These are phyloP conservation scores for Triops longicaudatus DNA, from an alignment of 1,140 invertebrate species.

Conservation along the genomic window DNA sequence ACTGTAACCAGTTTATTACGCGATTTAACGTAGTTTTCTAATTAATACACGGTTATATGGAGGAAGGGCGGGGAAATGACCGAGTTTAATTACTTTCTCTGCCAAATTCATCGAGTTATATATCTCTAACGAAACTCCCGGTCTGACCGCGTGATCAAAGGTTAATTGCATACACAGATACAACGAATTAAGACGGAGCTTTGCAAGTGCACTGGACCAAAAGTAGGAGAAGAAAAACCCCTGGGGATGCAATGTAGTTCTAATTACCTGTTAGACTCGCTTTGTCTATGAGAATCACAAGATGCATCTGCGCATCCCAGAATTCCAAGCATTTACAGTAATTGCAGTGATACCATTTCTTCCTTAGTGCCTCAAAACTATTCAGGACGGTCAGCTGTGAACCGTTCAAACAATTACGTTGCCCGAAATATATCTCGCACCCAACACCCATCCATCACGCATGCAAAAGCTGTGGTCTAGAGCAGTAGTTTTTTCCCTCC, in stretches of 20 bases:
- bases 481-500: neutral
- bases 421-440: neutral
- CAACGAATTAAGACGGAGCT: no score
- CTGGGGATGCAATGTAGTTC: neutral
- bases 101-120: no score
- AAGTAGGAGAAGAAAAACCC: neutral
- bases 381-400: neutral
- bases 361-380: neutral
- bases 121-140: no score
- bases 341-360: neutral
- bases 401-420: neutral
- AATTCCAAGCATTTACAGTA: neutral
- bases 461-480: neutral
- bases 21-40: no score
- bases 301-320: neutral
- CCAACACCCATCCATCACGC: neutral
- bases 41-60: no score
- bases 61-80: no score
- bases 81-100: no score
- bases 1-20: no score
- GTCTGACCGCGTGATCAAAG: no score
- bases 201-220: no score
- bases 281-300: neutral
- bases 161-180: no score
- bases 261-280: neutral